Percentiles rank a stretch among this genome's conserved stretches.
phyloP scores from a whole-genome alignment of 2,797 vertebrate genomes.

The Tenualosa thibaudeaui region DNA sequence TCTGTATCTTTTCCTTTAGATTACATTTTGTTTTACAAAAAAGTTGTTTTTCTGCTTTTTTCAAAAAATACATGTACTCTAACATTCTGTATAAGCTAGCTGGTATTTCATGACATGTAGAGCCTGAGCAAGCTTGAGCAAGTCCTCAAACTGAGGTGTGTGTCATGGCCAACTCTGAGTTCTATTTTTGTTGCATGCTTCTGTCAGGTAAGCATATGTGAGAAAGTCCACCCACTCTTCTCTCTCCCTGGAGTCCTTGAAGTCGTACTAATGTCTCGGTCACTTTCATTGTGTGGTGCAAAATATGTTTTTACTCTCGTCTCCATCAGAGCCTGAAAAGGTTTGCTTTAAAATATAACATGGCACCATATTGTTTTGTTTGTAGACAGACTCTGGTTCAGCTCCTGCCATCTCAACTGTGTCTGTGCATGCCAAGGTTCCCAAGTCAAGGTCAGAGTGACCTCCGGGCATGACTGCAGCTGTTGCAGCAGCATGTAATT shows the following conservation, averaged over 20 bases:
- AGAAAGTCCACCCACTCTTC: not conserved
- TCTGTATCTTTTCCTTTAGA: not conserved
- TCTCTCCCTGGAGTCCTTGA: not conserved
- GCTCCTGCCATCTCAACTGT: conserved; percentile 1
- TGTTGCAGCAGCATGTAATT: not conserved
- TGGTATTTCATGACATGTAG: no score
- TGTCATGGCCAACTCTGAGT: not conserved
- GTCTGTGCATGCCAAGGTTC: conserved; percentile 42
- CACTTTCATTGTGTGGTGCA: not conserved
- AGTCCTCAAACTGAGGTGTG: not conserved
- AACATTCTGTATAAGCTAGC: not conserved
- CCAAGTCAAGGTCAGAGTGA: not conserved
- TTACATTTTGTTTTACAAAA: not conserved
- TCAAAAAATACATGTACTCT: not conserved
- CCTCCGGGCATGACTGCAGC: not conserved
- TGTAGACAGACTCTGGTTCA: not conserved
- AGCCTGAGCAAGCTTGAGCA: no score
- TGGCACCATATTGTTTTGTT: not conserved
- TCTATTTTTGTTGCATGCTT: not conserved
- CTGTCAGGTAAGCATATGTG: conserved; percentile 6
- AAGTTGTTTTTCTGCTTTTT: not conserved
- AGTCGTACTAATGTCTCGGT: not conserved
- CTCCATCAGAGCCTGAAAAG: not conserved
- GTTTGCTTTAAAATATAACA: not conserved
- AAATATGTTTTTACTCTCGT: not conserved